Evolutionary conservation across 2,888 invertebrate species (phyloP).

Genomic region (Drosophila gaucha): DNA sequence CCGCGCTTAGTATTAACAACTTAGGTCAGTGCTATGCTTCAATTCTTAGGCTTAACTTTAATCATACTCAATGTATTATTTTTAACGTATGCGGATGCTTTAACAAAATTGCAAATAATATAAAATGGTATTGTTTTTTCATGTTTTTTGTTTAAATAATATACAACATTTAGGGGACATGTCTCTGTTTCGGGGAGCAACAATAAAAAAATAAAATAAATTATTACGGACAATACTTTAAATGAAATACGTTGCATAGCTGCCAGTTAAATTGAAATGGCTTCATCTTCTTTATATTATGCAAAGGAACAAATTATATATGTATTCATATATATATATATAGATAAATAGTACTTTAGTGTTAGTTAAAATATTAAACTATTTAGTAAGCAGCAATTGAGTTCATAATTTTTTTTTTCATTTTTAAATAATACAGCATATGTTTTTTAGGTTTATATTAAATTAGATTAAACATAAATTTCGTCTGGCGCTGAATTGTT

Average conservation of each 20-base stretch:
- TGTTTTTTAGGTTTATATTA: conserved; percentile 20
- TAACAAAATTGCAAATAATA: conserved; percentile 71
- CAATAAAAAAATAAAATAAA: conserved; percentile 50
- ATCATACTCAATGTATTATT: conserved; percentile 26
- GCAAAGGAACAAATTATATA: conserved; percentile 67
- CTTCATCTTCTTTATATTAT: conserved; percentile 6
- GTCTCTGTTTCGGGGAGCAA: conserved; percentile 13
- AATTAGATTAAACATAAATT: conserved; percentile 60
- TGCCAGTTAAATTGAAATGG: conserved; percentile 24
- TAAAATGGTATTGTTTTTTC: conserved; percentile 3
- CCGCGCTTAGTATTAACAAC: conserved; percentile 53
- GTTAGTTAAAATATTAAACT: conserved; percentile 23
- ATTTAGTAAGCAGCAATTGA: conserved; percentile 39
- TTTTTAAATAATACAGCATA: conserved; percentile 33
- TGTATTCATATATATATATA: conserved; percentile 23
- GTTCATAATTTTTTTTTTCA: conserved; percentile 8
- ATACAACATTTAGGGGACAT: conserved; percentile 43
- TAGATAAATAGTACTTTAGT: conserved; percentile 30
- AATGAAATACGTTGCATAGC: conserved; percentile 58
- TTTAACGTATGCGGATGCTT: conserved; percentile 50
- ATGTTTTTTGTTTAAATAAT: conserved; percentile 41
- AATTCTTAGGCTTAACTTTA: conserved; percentile 43
- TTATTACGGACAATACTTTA: conserved; percentile 42
- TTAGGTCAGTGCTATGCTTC: conserved; percentile 72
- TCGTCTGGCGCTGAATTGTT: conserved; percentile 19